phyloP scores from a whole-genome alignment of 2,113 vertebrate genomes.

The Erpornis zantholeuca region DNA sequence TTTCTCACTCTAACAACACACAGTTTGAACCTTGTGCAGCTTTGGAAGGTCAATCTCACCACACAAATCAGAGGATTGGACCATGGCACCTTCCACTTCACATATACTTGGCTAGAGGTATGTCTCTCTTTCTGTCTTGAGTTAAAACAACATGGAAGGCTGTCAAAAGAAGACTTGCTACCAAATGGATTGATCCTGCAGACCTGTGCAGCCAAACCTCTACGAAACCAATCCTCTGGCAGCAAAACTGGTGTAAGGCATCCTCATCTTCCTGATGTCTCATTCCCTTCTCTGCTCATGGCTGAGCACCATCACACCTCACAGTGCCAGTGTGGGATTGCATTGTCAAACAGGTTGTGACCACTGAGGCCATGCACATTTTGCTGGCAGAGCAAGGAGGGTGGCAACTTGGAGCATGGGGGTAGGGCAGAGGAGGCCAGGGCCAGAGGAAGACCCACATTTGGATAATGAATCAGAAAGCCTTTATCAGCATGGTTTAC shows the following conservation, averaged over 20 bases:
- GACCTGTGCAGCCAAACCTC: background rate
- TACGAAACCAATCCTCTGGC: background rate
- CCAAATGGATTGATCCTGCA: background rate
- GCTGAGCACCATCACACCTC: background rate
- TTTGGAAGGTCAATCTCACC: background rate
- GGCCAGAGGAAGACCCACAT: background rate
- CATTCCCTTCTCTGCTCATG: background rate
- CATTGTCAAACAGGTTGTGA: rapidly evolving
- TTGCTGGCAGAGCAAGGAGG: background rate
- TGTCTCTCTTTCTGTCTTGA: background rate
- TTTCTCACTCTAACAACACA: background rate
- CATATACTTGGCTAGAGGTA: background rate
- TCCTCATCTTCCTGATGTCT: background rate
- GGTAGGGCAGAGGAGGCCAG: background rate
- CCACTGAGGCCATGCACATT: rapidly evolving
- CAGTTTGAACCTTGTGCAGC: background rate
- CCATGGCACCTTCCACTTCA: background rate
- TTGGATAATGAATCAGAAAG: background rate
- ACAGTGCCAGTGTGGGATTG: rapidly evolving
- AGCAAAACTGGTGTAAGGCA: background rate
- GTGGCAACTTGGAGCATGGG: background rate
- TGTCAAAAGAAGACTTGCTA: background rate
- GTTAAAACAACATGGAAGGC: background rate
- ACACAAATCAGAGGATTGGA: background rate
- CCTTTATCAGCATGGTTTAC: background rate